Evolutionary conservation across 2,113 vertebrate genomes (phyloP).

Genomic region (Nothoprocta perdicaria): DNA sequence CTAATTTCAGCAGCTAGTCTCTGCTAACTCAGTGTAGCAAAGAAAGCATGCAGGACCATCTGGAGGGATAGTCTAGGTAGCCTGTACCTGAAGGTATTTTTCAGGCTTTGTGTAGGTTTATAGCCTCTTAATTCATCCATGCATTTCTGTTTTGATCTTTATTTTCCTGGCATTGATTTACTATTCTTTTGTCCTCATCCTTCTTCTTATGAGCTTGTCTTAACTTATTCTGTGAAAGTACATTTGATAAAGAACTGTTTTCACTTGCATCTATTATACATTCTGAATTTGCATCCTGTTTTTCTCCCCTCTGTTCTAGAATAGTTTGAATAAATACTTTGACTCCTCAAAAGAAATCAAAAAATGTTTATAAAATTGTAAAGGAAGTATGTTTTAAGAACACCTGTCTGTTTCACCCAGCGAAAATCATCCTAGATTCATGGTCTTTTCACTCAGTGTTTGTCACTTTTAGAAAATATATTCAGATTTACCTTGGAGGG

Average conservation of each 20-base stretch:
- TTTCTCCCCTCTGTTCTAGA: background rate
- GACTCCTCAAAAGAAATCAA: background rate
- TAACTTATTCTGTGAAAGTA: background rate
- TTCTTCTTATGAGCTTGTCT: background rate
- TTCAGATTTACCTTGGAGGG: background rate
- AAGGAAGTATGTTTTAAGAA: background rate
- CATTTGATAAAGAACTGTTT: background rate
- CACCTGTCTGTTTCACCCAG: background rate
- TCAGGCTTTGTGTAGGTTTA: background rate
- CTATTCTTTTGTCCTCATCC: background rate
- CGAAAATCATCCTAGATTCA: rapidly evolving
- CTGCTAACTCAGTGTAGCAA: background rate
- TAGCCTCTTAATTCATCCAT: background rate
- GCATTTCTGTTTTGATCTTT: background rate
- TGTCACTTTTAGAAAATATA: background rate
- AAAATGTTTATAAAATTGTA: background rate
- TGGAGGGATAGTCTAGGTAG: no score
- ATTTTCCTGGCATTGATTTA: background rate
- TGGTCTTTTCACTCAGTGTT: background rate
- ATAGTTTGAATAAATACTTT: background rate
- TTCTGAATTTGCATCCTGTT: background rate
- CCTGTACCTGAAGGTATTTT: background rate
- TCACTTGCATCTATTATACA: background rate
- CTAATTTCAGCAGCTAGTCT: background rate
- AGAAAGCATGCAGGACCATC: no score